These are phyloP conservation scores for Sinocyclocheilus anshuiensis DNA, from an alignment of 2,113 vertebrate species.

Conservation along the genomic window DNA sequence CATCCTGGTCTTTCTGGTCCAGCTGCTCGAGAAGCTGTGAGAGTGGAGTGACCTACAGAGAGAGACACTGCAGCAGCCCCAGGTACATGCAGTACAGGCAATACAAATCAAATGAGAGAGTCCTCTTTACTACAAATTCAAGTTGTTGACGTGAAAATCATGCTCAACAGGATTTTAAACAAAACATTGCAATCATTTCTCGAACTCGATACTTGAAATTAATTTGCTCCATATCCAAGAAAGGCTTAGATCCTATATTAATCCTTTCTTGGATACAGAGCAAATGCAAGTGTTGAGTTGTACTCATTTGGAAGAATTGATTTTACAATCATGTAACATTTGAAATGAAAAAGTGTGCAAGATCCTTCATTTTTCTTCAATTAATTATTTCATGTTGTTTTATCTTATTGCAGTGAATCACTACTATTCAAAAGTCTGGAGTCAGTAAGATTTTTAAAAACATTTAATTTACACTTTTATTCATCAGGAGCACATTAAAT, in stretches of 20 bases:
- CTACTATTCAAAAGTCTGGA: not conserved
- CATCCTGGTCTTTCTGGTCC: slow-evolving; percentile 86
- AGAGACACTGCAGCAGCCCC: slow-evolving; percentile 84
- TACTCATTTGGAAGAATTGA: not conserved
- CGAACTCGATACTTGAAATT: not conserved
- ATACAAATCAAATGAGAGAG: not conserved
- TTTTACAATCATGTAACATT: no score
- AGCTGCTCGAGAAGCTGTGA: slow-evolving; percentile 86
- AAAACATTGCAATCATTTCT: no score
- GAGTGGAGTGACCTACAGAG: slow-evolving; percentile 82
- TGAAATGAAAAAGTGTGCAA: not conserved
- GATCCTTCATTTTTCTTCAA: not conserved
- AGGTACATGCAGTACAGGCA: slow-evolving; percentile 67
- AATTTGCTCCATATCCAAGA: not conserved
- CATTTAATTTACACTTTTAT: not conserved
- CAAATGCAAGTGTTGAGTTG: not conserved
- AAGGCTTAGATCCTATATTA: not conserved
- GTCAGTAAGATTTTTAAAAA: not conserved
- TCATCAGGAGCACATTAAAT: not conserved
- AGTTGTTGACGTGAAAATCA: not conserved
- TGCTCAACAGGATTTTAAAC: not conserved
- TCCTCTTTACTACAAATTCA: not conserved
- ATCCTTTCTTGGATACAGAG: not conserved
- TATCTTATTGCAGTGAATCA: not conserved
- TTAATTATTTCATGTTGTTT: not conserved